These are phyloP conservation scores for Monopterus albus DNA, from an alignment of 2,113 vertebrate species.

Conservation along the genomic window DNA sequence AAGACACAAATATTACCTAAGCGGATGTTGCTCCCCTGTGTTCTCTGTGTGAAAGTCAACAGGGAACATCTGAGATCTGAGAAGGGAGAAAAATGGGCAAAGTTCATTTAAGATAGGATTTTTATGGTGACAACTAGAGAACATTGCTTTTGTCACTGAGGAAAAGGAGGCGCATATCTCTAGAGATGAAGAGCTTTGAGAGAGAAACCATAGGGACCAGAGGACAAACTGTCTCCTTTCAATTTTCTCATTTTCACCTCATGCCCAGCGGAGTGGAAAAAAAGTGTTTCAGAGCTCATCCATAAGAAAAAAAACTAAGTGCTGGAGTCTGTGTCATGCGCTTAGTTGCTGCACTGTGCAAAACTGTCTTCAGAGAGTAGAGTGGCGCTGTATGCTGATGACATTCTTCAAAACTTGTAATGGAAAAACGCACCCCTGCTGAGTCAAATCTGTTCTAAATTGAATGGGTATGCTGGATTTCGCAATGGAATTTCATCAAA, in stretches of 20 bases:
- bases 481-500: conserved; percentile 10
- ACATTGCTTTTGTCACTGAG: conserved; percentile 36
- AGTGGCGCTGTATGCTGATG: conserved; percentile 20
- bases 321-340: neutral
- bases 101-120: conserved; percentile 19
- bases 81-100: conserved; percentile 13
- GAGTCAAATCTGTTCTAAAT: conserved; percentile 43
- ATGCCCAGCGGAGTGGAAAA: conserved; percentile 10
- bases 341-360: conserved; percentile 34
- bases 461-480: conserved; percentile 23
- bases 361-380: neutral
- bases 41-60: conserved; percentile 25
- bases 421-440: conserved; percentile 37
- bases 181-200: conserved; percentile 19
- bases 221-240: neutral
- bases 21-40: conserved; percentile 2
- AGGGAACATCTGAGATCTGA: conserved; percentile 15
- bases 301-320: conserved; percentile 2
- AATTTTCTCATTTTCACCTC: conserved; percentile 52
- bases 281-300: neutral
- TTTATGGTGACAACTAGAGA: conserved; percentile 10
- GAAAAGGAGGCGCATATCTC: conserved; percentile 32
- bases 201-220: conserved; percentile 24
- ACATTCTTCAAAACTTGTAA: conserved; percentile 55
- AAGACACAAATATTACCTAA: conserved; percentile 24